Base-by-base conservation (phyloP, 1,140 invertebrate genomes). In the Diorhabda elongata region DNA sequence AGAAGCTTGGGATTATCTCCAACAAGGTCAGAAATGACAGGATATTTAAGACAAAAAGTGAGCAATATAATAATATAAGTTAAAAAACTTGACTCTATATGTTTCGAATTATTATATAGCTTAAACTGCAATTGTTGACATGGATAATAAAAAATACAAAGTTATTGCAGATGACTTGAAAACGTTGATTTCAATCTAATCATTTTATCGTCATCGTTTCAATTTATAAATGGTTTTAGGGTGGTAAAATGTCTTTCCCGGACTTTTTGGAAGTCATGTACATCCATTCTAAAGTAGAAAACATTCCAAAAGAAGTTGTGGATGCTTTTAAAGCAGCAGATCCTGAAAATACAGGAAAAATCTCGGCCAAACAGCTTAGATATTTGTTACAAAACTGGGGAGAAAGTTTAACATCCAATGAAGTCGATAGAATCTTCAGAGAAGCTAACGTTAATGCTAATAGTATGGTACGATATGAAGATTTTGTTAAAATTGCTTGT, bases 211-310 rank as follows among this genome's bases (percentile, higher is more conserved):
- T 26, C 26, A 26, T 26, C 26, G 26, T 26, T 26, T 26, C 26
- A 26, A 26, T 26, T 26, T 26, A 26, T 70, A 44, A 60, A n/a
- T 68, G 69, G 68, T 74, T 78, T 77, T 47, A 85, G 88, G 92
- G 90, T 79, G 94, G 94, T 3, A 94, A 93, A 81, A 95, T 98
- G 89, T 91, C 92, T 3, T 98, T 98, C 83, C 94, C 96, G 2
- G 95, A 97, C 77, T 98, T 98, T 77, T 81, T 98, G 5, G 96
- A 98, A 79, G 91, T 97, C 2, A 95, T 98, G 93, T 94, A 98
- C 81, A 87, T 91, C 70, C 96, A 98, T 81, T 95, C 86, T 79
- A 78, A 84, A 78, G 89, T 90, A 3, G 96, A 98, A 81, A 92
- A 96, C 80, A 82, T 96, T 47, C 93, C 95, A 0, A 90, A 90